Percentiles rank a stretch among this genome's conserved stretches.
phyloP scores from a whole-genome alignment of 2,888 invertebrate species.

The Calliopum simillimum region DNA sequence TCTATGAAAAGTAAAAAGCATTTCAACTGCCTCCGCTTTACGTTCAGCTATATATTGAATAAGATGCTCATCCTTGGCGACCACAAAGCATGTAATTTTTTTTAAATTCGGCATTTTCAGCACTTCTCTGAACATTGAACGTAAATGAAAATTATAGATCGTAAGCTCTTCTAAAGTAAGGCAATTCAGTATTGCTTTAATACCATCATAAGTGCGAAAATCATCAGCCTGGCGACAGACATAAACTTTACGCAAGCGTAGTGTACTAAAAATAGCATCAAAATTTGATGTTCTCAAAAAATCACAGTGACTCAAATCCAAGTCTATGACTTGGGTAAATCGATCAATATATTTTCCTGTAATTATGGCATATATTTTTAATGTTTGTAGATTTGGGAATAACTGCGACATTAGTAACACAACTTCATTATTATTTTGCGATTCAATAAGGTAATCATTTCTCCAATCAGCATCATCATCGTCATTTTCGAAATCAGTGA shows the following conservation, averaged over 20 bases:
- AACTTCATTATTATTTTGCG: conserved; percentile 7
- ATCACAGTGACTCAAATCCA: conserved; percentile 45
- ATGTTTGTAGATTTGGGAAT: conserved; percentile 45
- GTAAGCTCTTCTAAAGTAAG: conserved; percentile 45
- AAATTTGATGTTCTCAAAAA: conserved; percentile 34
- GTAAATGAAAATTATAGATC: conserved; percentile 48
- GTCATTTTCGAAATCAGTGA: too few relatives aligned
- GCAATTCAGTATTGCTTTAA: conserved; percentile 38
- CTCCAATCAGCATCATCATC: neutral
- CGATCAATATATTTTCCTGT: conserved; percentile 45
- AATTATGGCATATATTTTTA: conserved; percentile 36
- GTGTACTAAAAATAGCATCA: conserved; percentile 30
- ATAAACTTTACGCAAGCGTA: conserved; percentile 45
- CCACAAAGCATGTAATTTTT: conserved; percentile 42
- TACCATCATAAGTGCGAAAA: conserved; percentile 32
- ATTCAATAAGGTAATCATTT: neutral
- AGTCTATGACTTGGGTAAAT: conserved; percentile 41
- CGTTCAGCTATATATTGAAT: conserved; percentile 35
- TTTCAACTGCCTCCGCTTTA: conserved; percentile 21
- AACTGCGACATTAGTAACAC: conserved; percentile 32
- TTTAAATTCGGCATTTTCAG: conserved; percentile 41
- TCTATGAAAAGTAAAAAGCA: conserved; percentile 46
- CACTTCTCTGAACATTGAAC: conserved; percentile 33
- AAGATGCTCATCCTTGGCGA: conserved; percentile 40
- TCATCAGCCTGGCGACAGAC: conserved; percentile 44